Evolutionary conservation across 92 coral and sea anemone species (phyloP).

Genomic region (Zoanthus sansibaricus): DNA sequence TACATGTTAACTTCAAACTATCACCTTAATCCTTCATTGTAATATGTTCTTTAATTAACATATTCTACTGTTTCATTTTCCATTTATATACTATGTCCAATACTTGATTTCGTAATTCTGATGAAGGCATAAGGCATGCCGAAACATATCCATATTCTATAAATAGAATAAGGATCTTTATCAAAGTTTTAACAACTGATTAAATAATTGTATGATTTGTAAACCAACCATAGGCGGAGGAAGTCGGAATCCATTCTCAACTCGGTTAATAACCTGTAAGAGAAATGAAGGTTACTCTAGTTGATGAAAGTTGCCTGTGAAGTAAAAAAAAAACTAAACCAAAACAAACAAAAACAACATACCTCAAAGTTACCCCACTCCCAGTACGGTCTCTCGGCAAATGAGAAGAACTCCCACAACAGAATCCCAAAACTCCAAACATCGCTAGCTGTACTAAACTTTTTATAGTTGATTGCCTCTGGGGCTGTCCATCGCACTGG

Average conservation of each 20-base stretch:
- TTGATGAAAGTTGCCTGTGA: neutral
- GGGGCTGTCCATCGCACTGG: constrained; percentile 98
- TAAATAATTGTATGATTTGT: neutral
- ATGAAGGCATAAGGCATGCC: too few relatives aligned
- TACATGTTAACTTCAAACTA: too few relatives aligned
- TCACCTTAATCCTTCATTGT: too few relatives aligned
- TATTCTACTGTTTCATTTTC: too few relatives aligned
- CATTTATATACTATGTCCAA: too few relatives aligned
- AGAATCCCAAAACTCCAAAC: constrained; percentile 97
- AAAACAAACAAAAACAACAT: neutral
- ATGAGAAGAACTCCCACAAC: constrained; percentile 96
- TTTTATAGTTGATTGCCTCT: constrained; percentile 92
- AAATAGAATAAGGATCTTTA: too few relatives aligned
- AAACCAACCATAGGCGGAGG: constrained; percentile 70
- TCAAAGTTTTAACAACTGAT: too few relatives aligned
- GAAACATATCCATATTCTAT: too few relatives aligned
- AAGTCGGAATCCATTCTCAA: constrained; percentile 66
- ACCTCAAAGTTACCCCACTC: constrained; percentile 94
- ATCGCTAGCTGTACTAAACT: constrained; percentile 91
- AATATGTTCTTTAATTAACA: too few relatives aligned
- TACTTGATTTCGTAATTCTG: too few relatives aligned
- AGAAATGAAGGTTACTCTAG: neutral
- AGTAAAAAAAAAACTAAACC: neutral
- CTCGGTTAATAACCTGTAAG: constrained; percentile 56
- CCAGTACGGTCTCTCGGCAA: constrained; percentile 94